phyloP scores from a whole-genome alignment of 2,113 vertebrate species.

The Gallinago jamesoni region DNA sequence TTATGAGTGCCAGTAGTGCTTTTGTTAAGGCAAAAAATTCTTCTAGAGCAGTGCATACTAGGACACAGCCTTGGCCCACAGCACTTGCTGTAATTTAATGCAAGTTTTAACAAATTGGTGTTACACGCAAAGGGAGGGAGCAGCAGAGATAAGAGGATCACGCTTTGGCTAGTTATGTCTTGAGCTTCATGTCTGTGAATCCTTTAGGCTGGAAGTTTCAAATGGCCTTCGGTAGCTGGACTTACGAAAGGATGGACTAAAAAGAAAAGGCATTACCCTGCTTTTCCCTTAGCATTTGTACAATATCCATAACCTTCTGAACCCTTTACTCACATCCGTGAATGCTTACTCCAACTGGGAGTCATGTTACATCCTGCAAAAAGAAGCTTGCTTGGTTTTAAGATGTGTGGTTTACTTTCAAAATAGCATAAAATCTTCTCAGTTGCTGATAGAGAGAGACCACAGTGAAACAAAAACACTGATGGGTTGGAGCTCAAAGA shows the following conservation, averaged over 20 bases:
- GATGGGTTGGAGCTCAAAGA: neutral
- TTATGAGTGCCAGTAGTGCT: neutral
- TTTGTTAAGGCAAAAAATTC: neutral
- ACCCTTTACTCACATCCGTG: neutral
- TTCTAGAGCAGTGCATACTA: neutral
- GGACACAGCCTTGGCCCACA: neutral
- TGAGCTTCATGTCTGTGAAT: neutral
- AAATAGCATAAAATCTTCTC: neutral
- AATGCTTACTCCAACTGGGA: neutral
- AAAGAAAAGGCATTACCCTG: neutral
- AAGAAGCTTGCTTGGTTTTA: neutral
- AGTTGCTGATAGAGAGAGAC: neutral
- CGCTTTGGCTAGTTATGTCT: neutral
- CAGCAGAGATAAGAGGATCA: neutral
- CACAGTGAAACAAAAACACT: neutral
- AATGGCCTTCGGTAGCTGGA: neutral
- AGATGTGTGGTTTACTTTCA: neutral
- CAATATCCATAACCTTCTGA: neutral
- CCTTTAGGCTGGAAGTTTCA: neutral
- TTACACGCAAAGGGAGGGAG: neutral
- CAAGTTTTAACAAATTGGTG: neutral
- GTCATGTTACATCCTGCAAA: neutral
- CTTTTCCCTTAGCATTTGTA: neutral
- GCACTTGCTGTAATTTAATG: neutral
- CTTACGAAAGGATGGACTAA: neutral